A percentile compares a stretch with the other conserved stretches of the same genome.
These are phyloP conservation scores for Allolobophora icterica DNA, from an alignment of 2,888 invertebrate species.

Conservation along the genomic window DNA sequence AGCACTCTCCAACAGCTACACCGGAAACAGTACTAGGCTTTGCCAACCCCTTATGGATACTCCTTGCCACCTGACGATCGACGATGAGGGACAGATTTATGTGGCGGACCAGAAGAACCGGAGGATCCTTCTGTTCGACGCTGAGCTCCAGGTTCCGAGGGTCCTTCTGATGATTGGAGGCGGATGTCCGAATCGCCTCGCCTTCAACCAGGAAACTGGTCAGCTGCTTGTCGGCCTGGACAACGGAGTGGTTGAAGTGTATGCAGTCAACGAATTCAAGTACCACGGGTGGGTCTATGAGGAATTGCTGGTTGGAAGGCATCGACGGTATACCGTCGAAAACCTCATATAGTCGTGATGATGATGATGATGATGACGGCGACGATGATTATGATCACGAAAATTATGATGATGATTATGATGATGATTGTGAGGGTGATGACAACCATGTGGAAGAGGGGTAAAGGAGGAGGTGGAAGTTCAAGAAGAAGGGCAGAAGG, in stretches of 20 bases:
- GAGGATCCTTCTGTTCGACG: background rate
- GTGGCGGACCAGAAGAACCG: slow-evolving; percentile 9
- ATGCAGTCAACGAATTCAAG: background rate
- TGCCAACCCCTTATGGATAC: background rate
- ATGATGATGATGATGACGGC: too few relatives aligned
- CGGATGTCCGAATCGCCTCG: background rate
- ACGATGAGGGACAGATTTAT: background rate
- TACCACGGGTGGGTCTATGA: slow-evolving; percentile 21
- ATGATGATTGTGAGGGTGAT: too few relatives aligned
- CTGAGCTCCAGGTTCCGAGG: background rate
- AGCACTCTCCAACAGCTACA: background rate
- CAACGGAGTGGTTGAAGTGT: slow-evolving; percentile 4
- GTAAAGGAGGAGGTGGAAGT: too few relatives aligned
- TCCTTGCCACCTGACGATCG: background rate
- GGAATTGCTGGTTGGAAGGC: background rate
- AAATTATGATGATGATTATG: too few relatives aligned
- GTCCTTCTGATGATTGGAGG: background rate
- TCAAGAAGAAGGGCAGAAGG: too few relatives aligned
- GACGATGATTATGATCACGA: too few relatives aligned
- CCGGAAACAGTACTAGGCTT: background rate
- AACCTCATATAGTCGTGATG: too few relatives aligned
- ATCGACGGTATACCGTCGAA: too few relatives aligned
- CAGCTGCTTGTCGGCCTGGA: background rate
- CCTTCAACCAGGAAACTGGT: slow-evolving; percentile 7
- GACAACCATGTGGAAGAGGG: too few relatives aligned